phyloP scores from a whole-genome alignment of 2,797 vertebrate species.

The Syndactyla subalaris region DNA sequence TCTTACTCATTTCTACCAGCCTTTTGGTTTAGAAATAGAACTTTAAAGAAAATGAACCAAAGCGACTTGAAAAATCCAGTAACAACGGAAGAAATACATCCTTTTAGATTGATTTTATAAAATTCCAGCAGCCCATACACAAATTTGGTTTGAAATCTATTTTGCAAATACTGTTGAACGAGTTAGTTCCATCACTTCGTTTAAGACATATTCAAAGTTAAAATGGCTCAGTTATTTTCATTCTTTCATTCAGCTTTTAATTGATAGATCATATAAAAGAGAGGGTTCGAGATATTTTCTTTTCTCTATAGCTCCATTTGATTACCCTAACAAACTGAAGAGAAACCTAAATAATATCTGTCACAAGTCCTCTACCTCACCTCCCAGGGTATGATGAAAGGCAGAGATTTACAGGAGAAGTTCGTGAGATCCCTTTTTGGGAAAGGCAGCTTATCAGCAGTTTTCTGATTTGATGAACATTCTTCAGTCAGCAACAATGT shows the following conservation, averaged over 20 bases:
- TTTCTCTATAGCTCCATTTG: background rate
- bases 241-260: background rate
- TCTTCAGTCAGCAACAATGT: slow-evolving; percentile 68
- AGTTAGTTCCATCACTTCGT: background rate
- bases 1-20: background rate
- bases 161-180: background rate
- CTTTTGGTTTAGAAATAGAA: background rate
- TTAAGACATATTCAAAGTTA: background rate
- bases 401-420: slow-evolving; percentile 24
- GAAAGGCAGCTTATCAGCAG: slow-evolving; percentile 56
- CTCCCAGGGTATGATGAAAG: slow-evolving; percentile 33
- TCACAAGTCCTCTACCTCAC: slow-evolving; percentile 47
- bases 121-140: background rate
- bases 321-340: background rate
- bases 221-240: background rate
- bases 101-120: background rate
- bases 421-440: slow-evolving; percentile 41
- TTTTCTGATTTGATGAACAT: slow-evolving; percentile 65
- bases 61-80: background rate
- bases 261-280: background rate
- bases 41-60: background rate
- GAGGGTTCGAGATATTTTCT: background rate
- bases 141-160: background rate
- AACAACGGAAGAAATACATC: background rate
- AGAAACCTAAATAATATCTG: slow-evolving; percentile 7